phyloP scores from a whole-genome alignment of 1,140 invertebrate genomes.

The Penaeus vannamei region DNA sequence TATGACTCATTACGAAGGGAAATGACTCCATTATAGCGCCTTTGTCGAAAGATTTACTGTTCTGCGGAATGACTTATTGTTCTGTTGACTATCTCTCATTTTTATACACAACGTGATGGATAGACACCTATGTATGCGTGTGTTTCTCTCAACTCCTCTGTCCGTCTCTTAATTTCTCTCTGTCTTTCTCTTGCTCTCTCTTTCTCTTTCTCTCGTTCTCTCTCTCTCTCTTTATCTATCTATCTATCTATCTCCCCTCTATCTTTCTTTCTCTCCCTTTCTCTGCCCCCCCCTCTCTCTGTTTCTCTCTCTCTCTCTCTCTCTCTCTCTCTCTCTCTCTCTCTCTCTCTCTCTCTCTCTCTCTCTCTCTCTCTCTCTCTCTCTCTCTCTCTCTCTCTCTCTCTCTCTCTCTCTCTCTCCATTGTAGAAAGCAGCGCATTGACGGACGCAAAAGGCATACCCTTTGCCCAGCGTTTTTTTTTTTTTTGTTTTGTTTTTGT shows the following conservation, averaged over 20 bases:
- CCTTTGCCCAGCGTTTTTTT: too few species aligned
- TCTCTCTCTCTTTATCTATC: neutral
- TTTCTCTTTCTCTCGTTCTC: neutral
- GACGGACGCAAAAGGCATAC: too few species aligned
- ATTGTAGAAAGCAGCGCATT: too few species aligned
- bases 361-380: neutral
- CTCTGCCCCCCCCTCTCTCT: neutral
- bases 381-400: neutral
- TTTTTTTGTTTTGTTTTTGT: too few species aligned
- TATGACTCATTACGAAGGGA: too few species aligned
- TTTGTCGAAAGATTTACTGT: too few species aligned
- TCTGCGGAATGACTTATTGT: too few species aligned
- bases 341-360: neutral
- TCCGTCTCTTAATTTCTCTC: neutral
- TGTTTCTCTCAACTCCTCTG: neutral
- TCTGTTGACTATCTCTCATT: too few species aligned
- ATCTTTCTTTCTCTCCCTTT: neutral
- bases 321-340: neutral
- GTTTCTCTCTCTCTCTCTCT: neutral
- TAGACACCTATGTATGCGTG: neutral
- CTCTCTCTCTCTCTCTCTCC: neutral
- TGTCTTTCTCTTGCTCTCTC: neutral
- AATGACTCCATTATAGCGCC: too few species aligned
- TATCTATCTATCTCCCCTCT: too few species aligned
- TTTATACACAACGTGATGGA: too few species aligned